Evolutionary conservation across 2,797 vertebrate species (phyloP).

Genomic region (Artibeus jamaicensis): DNA sequence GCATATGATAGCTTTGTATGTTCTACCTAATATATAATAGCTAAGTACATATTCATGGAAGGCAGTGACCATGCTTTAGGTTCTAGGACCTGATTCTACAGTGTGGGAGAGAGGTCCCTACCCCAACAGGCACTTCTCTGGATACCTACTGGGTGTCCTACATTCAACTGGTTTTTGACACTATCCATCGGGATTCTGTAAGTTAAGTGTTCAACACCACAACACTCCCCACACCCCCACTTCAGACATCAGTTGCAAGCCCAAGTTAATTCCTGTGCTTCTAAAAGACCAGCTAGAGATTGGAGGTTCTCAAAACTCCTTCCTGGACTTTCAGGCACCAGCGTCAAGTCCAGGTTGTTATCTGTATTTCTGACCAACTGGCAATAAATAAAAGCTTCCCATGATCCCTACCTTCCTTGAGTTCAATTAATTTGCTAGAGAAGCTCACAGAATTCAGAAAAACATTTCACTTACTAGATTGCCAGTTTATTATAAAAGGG

Average conservation of each 20-base stretch:
- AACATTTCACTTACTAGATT: not conserved
- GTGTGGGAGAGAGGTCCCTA: not conserved
- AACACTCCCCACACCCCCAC: not conserved
- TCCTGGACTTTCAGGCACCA: not conserved
- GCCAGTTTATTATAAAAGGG: not conserved
- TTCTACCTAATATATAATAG: not conserved
- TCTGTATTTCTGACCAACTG: not conserved
- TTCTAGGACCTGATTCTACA: not conserved
- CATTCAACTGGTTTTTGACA: not conserved
- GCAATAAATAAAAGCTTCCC: not conserved
- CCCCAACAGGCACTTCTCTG: not conserved
- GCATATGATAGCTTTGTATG: not conserved
- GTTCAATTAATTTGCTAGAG: not conserved
- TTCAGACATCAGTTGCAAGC: not conserved
- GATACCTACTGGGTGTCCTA: not conserved
- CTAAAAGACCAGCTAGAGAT: not conserved
- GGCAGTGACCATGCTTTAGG: not conserved
- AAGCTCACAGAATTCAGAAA: not conserved
- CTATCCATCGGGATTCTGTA: not conserved
- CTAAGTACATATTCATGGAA: not conserved
- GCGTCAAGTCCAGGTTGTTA: not conserved
- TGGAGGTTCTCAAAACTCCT: not conserved
- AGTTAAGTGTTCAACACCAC: not conserved
- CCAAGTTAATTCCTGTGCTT: not conserved
- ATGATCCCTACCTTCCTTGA: not conserved